These are phyloP conservation scores for Bombus waltoni DNA, from an alignment of 1,140 invertebrate genomes.

Conservation along the genomic window DNA sequence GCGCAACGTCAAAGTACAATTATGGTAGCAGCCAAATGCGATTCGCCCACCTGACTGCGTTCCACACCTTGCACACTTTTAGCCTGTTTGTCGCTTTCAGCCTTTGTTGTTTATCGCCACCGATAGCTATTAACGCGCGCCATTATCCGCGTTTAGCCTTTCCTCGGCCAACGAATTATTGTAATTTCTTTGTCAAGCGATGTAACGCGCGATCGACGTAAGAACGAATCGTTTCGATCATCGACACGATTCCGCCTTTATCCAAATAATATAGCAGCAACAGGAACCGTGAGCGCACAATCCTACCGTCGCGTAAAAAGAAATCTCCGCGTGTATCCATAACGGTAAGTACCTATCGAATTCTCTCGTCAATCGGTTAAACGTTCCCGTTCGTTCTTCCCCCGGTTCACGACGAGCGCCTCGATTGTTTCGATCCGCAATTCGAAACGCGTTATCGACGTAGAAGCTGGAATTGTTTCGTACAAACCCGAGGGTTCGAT, in stretches of 20 bases:
- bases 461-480: neutral
- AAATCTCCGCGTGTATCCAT: neutral
- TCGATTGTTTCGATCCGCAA: neutral
- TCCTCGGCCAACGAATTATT: neutral
- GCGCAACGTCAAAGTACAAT: constrained; percentile 49
- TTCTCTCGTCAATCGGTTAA: neutral
- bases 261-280: too few relatives aligned
- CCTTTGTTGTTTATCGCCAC: constrained; percentile 1
- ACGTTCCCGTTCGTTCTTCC: neutral
- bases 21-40: constrained; percentile 54
- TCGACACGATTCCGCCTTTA: neutral
- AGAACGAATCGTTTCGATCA: neutral
- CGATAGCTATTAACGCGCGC: constrained; percentile 15
- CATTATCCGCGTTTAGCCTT: neutral
- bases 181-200: neutral
- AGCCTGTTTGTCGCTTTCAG: constrained; percentile 3
- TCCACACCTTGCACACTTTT: constrained; percentile 44
- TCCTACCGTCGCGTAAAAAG: neutral
- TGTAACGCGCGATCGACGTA: neutral
- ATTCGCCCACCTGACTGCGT: constrained; percentile 52
- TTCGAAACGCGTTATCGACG: neutral
- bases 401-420: neutral
- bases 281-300: too few relatives aligned
- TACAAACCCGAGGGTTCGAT: constrained; percentile 8
- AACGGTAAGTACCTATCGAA: neutral